Conservation (phyloP, 2,888 invertebrate genomes). For the Oligia strigilis region DNA sequence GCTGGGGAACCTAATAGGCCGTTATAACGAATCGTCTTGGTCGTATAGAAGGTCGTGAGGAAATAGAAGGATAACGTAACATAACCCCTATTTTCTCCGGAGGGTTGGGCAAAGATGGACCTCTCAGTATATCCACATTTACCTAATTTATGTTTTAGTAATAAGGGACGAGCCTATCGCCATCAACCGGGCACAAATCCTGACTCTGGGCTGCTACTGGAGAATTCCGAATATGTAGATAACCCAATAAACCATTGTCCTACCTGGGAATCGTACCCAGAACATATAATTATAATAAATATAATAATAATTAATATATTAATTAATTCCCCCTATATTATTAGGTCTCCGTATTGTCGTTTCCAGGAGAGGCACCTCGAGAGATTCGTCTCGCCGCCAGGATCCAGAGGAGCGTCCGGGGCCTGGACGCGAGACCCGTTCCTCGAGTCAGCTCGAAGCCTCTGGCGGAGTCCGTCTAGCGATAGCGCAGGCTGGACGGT, state of each 20-base stretch:
- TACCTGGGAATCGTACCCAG: background rate
- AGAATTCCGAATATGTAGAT: background rate
- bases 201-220: background rate
- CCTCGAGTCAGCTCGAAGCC: too few relatives aligned
- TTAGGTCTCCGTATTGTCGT: too few relatives aligned
- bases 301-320: too few relatives aligned
- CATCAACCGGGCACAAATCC: background rate
- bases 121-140: too few relatives aligned
- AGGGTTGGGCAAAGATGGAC: background rate
- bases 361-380: too few relatives aligned
- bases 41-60: background rate
- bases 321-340: too few relatives aligned
- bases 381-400: too few relatives aligned
- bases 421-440: too few relatives aligned
- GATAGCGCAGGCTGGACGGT: too few relatives aligned
- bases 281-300: too few relatives aligned
- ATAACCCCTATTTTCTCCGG: background rate
- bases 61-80: background rate
- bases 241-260: background rate
- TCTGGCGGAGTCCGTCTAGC: too few relatives aligned
- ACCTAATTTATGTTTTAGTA: background rate
- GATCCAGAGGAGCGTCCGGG: too few relatives aligned
- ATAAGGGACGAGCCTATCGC: background rate
- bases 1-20: conserved; percentile 3
- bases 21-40: conserved; percentile 4